phyloP scores from a whole-genome alignment of 2,888 invertebrate genomes.

The Teleogryllus oceanicus region DNA sequence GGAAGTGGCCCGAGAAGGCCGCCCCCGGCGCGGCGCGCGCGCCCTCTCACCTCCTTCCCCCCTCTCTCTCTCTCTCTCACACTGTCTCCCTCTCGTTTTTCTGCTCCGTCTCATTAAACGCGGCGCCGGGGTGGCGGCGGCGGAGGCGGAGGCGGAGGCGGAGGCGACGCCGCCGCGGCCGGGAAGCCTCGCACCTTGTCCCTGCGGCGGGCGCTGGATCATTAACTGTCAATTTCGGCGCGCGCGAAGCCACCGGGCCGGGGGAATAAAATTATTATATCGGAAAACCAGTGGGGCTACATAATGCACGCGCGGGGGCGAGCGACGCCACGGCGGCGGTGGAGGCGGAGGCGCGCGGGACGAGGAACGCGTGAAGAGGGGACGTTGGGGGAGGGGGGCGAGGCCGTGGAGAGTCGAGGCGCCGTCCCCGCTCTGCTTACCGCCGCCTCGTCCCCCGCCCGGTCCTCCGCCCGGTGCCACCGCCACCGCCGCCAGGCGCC shows the following conservation, averaged over 20 bases:
- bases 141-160: not conserved
- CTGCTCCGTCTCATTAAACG: not conserved
- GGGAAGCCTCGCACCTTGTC: slow-evolving; percentile 18
- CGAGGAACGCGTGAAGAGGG: too few relatives aligned
- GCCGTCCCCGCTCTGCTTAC: too few relatives aligned
- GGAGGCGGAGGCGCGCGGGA: too few relatives aligned
- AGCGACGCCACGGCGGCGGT: too few relatives aligned
- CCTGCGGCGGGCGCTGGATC: not conserved
- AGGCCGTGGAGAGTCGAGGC: too few relatives aligned
- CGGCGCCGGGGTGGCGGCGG: not conserved
- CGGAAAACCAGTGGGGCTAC: slow-evolving; percentile 6
- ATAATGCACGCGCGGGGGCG: not conserved
- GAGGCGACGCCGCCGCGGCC: not conserved
- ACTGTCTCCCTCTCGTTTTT: not conserved
- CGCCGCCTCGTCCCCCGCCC: too few relatives aligned
- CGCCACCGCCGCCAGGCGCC: too few relatives aligned
- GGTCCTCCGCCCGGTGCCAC: too few relatives aligned
- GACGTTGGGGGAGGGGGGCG: too few relatives aligned
- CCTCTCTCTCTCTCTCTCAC: not conserved
- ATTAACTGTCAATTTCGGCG: slow-evolving; percentile 9
- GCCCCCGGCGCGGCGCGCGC: too few relatives aligned
- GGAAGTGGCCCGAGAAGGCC: too few relatives aligned
- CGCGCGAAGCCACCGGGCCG: not conserved
- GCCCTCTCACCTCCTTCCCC: not conserved
- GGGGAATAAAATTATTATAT: slow-evolving; percentile 18